Conservation (phyloP, 2,113 vertebrate species). For the Machaerirhynchus nigripectus region DNA sequence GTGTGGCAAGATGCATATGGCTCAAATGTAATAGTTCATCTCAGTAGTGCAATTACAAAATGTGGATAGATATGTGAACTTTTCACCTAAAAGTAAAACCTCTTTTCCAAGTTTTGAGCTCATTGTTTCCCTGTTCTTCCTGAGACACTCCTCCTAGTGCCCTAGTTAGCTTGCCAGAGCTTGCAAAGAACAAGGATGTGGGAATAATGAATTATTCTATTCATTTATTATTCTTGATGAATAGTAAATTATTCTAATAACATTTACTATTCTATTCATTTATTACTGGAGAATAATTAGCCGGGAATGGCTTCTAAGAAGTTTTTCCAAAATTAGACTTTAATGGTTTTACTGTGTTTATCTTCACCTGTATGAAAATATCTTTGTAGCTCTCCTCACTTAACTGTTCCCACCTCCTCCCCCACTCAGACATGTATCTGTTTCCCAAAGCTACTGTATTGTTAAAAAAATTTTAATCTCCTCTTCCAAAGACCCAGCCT, state of each 20-base stretch:
- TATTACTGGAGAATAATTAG: conserved; percentile 60
- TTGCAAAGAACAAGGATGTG: conserved; percentile 50
- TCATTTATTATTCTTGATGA: conserved; percentile 64
- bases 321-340: conserved; percentile 67
- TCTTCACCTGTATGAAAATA: conserved; percentile 57
- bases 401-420: conserved; percentile 29
- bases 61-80: conserved; percentile 54
- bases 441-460: conserved; percentile 21
- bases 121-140: conserved; percentile 53
- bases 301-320: conserved; percentile 8
- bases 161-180: conserved; percentile 61
- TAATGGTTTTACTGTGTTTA: conserved; percentile 55
- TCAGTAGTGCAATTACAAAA: conserved; percentile 25
- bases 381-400: conserved; percentile 10
- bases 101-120: conserved; percentile 60
- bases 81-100: conserved; percentile 64
- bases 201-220: conserved; percentile 54
- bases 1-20: background rate
- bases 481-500: background rate
- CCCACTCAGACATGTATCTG: background rate
- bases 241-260: conserved; percentile 63
- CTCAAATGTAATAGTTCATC: conserved; percentile 2
- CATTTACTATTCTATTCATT: conserved; percentile 58
- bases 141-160: conserved; percentile 36
- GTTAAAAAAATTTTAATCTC: conserved; percentile 26